These are phyloP conservation scores for Xiphophorus maculatus DNA, from an alignment of 2,113 vertebrate genomes.

Conservation along the genomic window DNA sequence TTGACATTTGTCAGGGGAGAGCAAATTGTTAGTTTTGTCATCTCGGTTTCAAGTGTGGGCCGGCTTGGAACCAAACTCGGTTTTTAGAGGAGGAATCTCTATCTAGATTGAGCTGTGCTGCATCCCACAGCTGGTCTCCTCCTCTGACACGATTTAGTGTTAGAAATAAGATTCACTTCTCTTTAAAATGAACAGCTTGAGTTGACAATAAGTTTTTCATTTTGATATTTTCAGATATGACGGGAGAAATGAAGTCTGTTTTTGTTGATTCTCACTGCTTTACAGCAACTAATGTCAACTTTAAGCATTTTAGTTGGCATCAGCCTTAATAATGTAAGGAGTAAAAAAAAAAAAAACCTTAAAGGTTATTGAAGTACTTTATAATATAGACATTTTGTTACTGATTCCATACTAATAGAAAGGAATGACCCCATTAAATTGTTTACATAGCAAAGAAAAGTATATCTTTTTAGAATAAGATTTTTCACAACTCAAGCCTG, in stretches of 20 bases:
- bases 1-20: constrained; percentile 46
- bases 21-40: constrained; percentile 63
- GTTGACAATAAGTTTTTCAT: not conserved
- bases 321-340: too few species aligned
- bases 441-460: not conserved
- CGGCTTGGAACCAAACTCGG: constrained; percentile 30
- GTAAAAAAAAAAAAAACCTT: too few species aligned
- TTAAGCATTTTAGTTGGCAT: not conserved
- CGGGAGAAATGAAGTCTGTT: not conserved
- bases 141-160: constrained; percentile 1
- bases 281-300: not conserved
- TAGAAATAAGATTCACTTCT: not conserved
- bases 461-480: not conserved
- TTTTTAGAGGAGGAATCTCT: constrained; percentile 48
- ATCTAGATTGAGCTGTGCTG: too few species aligned
- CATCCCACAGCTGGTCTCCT: not conserved
- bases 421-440: not conserved
- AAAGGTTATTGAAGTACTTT: too few species aligned
- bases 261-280: not conserved
- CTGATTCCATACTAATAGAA: not conserved
- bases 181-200: not conserved
- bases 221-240: not conserved
- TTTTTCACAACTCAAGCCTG: not conserved
- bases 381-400: not conserved
- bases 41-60: constrained; percentile 50